phyloP scores from a whole-genome alignment of 2,113 vertebrate genomes.

The Pedetes capensis region DNA sequence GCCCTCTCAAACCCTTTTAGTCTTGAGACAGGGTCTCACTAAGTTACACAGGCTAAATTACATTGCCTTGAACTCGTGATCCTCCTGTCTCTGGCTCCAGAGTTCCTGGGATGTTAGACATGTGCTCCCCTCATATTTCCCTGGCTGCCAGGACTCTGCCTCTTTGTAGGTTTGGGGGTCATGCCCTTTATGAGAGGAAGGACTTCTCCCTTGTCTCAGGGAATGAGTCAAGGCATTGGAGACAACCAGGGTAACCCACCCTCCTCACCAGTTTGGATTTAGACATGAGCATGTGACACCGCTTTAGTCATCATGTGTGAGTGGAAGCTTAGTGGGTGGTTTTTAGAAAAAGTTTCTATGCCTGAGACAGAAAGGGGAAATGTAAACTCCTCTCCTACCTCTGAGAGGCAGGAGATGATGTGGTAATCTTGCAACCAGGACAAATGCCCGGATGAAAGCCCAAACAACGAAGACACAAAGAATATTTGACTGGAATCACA shows the following conservation, averaged over 20 bases:
- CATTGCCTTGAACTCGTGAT: too few species aligned
- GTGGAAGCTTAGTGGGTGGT: neutral
- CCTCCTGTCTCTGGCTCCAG: too few species aligned
- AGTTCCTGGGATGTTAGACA: too few species aligned
- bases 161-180: accelerated
- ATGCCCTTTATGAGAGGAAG: neutral
- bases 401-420: neutral
- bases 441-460: neutral
- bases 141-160: neutral
- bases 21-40: too few species aligned
- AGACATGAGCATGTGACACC: neutral
- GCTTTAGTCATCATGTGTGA: neutral
- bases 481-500: neutral
- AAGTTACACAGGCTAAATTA: too few species aligned
- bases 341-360: neutral
- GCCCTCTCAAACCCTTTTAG: too few species aligned
- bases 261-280: neutral
- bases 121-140: too few species aligned
- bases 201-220: neutral
- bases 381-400: neutral
- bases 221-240: accelerated
- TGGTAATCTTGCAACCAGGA: neutral
- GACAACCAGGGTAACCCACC: neutral
- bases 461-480: neutral
- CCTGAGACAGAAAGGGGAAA: neutral